phyloP scores from a whole-genome alignment of 2,113 vertebrate species.

The Helogale parvula region DNA sequence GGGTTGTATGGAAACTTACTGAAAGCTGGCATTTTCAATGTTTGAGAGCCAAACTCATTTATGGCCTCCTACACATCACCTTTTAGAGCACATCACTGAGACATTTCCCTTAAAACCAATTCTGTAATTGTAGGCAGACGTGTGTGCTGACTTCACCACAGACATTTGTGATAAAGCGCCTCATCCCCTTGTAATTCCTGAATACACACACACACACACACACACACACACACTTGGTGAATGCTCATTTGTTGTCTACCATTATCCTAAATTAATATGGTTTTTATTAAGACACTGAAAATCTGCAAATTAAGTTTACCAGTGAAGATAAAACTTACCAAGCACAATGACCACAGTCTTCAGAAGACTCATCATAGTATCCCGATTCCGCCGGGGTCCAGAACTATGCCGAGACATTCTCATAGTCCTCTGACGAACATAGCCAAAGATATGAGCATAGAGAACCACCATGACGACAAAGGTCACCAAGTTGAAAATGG shows the following conservation, averaged over 20 bases:
- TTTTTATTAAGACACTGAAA: neutral
- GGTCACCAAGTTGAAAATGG: constrained; percentile 98
- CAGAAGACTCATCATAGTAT: constrained; percentile 99
- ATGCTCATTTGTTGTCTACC: neutral
- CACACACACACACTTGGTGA: neutral
- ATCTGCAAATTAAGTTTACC: neutral
- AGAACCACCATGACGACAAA: constrained; percentile 99
- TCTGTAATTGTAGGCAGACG: neutral
- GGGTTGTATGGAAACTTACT: neutral
- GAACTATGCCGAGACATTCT: constrained; percentile 99
- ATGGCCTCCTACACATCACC: neutral
- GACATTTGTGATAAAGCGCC: neutral
- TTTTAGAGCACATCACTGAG: neutral
- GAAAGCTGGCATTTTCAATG: neutral
- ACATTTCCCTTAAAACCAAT: neutral
- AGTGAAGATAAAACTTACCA: constrained; percentile 88
- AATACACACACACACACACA: neutral
- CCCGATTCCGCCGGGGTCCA: constrained; percentile 95
- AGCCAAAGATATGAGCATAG: constrained; percentile 99
- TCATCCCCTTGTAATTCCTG: neutral
- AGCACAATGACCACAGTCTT: constrained; percentile 98
- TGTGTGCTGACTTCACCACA: neutral
- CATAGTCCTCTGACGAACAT: constrained; percentile 99
- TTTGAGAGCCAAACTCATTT: neutral
- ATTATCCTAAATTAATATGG: neutral